A percentile compares a stretch with the other conserved stretches of the same genome.
Evolutionary conservation across 2,113 vertebrate species (phyloP).

Genomic region (Mandrillus leucophaeus): DNA sequence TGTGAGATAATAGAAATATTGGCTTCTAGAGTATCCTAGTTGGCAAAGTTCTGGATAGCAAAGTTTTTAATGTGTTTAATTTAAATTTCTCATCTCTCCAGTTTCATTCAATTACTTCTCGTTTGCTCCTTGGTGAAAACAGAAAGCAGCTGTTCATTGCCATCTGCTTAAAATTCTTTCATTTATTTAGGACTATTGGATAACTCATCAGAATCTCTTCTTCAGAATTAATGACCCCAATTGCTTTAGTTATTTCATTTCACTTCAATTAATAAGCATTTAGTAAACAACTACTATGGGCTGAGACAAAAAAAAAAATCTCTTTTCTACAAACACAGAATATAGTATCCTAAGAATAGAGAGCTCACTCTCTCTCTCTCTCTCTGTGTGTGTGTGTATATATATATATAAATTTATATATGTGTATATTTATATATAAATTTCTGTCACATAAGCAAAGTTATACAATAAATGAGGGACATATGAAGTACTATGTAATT

Average conservation of each 20-base stretch:
- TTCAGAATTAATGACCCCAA: not conserved
- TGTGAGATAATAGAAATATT: not conserved
- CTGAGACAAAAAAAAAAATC: not conserved
- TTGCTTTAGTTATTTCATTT: slow-evolving; percentile 24
- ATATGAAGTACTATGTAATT: not conserved
- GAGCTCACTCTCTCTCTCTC: not conserved
- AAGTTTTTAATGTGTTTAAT: not conserved
- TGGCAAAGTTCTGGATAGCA: not conserved
- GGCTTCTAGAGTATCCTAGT: not conserved
- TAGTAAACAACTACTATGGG: not conserved
- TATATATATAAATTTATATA: no score
- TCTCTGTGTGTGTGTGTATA: accelerated
- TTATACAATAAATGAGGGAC: not conserved
- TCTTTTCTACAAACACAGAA: not conserved
- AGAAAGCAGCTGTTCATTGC: not conserved
- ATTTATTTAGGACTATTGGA: not conserved
- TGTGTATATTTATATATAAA: not conserved
- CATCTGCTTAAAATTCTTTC: not conserved
- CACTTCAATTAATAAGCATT: not conserved
- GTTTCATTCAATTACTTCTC: not conserved
- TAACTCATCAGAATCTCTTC: not conserved
- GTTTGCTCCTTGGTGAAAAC: not conserved
- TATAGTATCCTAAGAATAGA: not conserved
- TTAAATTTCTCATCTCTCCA: not conserved
- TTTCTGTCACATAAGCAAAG: not conserved